A percentile compares a stretch with the other conserved stretches of the same genome.
These are phyloP conservation scores for Onthophagus sagittarius DNA, from an alignment of 2,888 invertebrate genomes.

Conservation along the genomic window DNA sequence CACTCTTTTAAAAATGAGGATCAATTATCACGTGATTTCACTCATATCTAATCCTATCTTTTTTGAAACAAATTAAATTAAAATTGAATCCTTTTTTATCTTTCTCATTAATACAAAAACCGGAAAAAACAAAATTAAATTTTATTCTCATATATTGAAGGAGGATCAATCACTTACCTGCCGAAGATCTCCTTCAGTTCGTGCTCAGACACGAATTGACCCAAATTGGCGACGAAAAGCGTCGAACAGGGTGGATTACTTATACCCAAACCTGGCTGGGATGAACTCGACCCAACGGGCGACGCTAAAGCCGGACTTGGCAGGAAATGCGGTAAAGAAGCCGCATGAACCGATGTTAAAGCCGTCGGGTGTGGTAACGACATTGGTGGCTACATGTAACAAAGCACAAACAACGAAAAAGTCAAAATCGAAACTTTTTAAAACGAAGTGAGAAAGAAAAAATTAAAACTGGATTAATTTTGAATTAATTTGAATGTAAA, in stretches of 20 bases:
- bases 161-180: slow-evolving; percentile 62
- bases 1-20: slow-evolving; percentile 26
- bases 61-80: too few relatives aligned
- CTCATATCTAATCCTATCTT: background rate
- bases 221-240: slow-evolving; percentile 96
- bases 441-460: slow-evolving; percentile 1
- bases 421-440: background rate
- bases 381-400: slow-evolving; percentile 34
- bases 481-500: too few relatives aligned
- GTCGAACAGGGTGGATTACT: slow-evolving; percentile 91
- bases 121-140: too few relatives aligned
- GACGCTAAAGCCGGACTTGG: slow-evolving; percentile 91
- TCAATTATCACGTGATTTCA: background rate
- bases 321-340: slow-evolving; percentile 78
- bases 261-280: slow-evolving; percentile 66
- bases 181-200: slow-evolving; percentile 97
- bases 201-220: slow-evolving; percentile 96
- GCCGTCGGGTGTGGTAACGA: slow-evolving; percentile 55
- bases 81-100: background rate
- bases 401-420: background rate
- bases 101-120: background rate
- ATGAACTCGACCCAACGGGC: slow-evolving; percentile 76
- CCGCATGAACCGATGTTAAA: slow-evolving; percentile 68
- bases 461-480: too few relatives aligned
- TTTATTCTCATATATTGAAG: background rate